Percentiles rank a stretch among this genome's conserved stretches.
phyloP scores from a whole-genome alignment of 2,888 invertebrate genomes.

The Leucoptera coffeella region DNA sequence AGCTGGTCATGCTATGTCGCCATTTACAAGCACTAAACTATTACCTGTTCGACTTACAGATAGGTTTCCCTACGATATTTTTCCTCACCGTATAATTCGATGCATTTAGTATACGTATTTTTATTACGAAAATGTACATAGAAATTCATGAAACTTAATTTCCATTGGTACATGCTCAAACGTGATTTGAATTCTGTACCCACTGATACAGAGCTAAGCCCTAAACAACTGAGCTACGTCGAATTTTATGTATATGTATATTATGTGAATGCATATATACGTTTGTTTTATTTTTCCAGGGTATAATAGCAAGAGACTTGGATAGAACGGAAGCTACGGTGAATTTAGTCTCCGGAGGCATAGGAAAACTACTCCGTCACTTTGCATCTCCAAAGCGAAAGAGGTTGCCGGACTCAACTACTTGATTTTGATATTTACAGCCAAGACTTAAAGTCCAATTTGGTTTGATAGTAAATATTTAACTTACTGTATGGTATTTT shows the following conservation, averaged over 20 bases:
- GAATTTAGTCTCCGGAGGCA: slow-evolving; percentile 27
- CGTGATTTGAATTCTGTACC: too few species aligned
- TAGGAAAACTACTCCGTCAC: slow-evolving; percentile 26
- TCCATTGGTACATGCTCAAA: too few species aligned
- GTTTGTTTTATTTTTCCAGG: slow-evolving; percentile 14
- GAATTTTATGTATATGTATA: background rate
- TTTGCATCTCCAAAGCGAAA: slow-evolving; percentile 25
- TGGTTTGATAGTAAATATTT: slow-evolving; percentile 2
- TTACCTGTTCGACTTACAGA: too few species aligned
- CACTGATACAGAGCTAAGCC: too few species aligned
- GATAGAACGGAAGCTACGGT: slow-evolving; percentile 25
- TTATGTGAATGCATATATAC: background rate
- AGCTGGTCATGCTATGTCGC: too few species aligned
- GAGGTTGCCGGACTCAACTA: slow-evolving; percentile 31
- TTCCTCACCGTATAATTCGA: too few species aligned
- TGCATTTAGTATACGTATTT: too few species aligned
- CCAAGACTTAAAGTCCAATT: too few species aligned
- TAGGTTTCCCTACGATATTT: too few species aligned
- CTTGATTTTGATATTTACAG: slow-evolving; percentile 29
- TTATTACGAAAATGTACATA: too few species aligned
- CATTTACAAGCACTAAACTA: too few species aligned
- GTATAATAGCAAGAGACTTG: slow-evolving; percentile 28
- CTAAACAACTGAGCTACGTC: background rate
- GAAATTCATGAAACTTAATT: too few species aligned
- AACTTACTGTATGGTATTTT: background rate